Base-by-base conservation (phyloP, 2,888 invertebrate species). In the Neria commutata region DNA sequence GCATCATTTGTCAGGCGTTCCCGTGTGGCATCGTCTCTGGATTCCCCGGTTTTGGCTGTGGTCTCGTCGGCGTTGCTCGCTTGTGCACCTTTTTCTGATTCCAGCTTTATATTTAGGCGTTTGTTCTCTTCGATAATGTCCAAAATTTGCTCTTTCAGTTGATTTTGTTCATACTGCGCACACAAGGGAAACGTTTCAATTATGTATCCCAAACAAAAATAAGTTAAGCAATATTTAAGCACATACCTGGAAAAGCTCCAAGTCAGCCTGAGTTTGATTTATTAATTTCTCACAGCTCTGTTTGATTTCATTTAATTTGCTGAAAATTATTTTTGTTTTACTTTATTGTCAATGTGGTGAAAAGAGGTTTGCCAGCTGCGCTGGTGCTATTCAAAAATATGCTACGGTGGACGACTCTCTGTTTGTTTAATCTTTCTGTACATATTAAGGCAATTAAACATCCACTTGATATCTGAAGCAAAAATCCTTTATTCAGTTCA, bases 121-220 rank as follows among this genome's bases (percentile, higher is more conserved):
- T 71, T 73, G 64, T 84, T 84, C 63, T 84, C 83, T 42, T 73
- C 67, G 3, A 83, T 52, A 29, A 83, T 69, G 10, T 60, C 69
- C 21, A 69, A 68, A 25, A 83, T 70, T 64, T 82, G 74, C n/a
- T 65, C 56, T 46, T 74, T 64, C 67, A 76, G 54, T 55, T 72
- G 58, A 47, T 64, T 55, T 74, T 82, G 76, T 71, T 82, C 67
- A 58, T 70, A 77, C 81, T 72, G 63, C 54, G 63, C 10, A 21
- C 2, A 21, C 17, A 21, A 33, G 17, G 11, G 8, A 23, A 2
- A 11, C n/a, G 2, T 48, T 26, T 14, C 10, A n/a, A 24, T 26
- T 24, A 3, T 34, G 34, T 3, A 29, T 45, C 29, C 24, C 16
- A 14, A 40, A 53, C 16, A 37, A 57, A 19, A 60, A 29, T 17